These are phyloP conservation scores for Montipora capitata DNA, from an alignment of 92 coral and sea anemone species.

Conservation along the genomic window DNA sequence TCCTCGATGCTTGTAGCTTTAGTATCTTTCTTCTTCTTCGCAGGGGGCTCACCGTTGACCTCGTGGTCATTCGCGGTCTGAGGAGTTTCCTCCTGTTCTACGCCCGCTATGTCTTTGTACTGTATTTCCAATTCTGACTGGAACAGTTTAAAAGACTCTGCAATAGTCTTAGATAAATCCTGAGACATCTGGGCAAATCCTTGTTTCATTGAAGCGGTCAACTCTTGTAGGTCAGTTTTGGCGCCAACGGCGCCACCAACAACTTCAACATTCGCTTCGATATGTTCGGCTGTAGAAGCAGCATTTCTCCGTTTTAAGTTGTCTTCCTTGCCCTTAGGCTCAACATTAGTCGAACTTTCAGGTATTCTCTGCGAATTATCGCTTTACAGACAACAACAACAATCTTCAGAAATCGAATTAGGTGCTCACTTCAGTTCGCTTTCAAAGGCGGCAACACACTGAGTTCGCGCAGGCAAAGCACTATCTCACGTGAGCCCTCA, in stretches of 20 bases:
- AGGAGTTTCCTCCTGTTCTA: conserved; percentile 17
- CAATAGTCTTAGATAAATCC: conserved; percentile 11
- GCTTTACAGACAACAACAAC: not conserved
- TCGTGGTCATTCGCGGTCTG: conserved; percentile 8
- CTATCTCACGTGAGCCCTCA: not conserved
- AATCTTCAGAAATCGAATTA: not conserved
- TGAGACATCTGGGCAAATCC: conserved; percentile 48
- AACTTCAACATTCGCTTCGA: conserved; percentile 5
- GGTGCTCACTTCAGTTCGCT: not conserved
- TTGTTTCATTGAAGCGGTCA: conserved; percentile 8
- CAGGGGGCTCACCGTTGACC: conserved; percentile 5
- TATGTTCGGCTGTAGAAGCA: not conserved
- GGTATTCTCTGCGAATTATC: conserved; percentile 14
- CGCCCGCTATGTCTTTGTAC: not conserved
- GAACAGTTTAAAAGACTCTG: conserved; percentile 23
- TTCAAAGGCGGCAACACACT: not conserved
- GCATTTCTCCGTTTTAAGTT: not conserved
- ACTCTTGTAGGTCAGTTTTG: conserved; percentile 27
- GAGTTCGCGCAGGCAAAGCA: not conserved
- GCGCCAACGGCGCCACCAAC: not conserved
- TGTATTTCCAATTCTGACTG: conserved; percentile 15
- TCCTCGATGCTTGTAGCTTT: conserved; percentile 14
- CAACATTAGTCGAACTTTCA: conserved; percentile 7
- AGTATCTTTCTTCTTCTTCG: conserved; percentile 9
- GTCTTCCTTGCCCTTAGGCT: conserved; percentile 23